Evolutionary conservation across 2,113 vertebrate genomes (phyloP).

Genomic region (Burhinus oedicnemus): DNA sequence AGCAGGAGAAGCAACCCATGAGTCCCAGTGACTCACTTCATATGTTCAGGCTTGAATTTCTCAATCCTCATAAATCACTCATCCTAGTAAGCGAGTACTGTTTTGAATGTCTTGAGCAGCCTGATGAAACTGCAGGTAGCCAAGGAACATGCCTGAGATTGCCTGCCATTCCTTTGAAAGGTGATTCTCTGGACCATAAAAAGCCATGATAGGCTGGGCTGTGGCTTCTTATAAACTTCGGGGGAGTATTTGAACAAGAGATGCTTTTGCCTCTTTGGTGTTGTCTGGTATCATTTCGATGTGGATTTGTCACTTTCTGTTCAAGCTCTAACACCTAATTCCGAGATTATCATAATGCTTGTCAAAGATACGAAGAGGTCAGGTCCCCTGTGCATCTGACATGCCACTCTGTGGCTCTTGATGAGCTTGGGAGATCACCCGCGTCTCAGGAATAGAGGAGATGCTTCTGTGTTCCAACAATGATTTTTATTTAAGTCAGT

Average conservation of each 20-base stretch:
- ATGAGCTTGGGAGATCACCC: not conserved
- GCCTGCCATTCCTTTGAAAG: not conserved
- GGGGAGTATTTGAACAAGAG: not conserved
- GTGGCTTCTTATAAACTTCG: not conserved
- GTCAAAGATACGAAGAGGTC: not conserved
- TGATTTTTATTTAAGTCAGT: not conserved
- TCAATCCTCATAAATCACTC: not conserved
- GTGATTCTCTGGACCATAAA: not conserved
- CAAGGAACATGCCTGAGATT: not conserved
- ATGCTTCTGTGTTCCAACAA: not conserved
- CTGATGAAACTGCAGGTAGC: not conserved
- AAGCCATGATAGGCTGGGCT: not conserved
- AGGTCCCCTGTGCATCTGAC: not conserved
- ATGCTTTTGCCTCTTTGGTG: not conserved
- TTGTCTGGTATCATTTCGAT: not conserved
- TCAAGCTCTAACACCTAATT: not conserved
- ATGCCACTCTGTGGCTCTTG: not conserved
- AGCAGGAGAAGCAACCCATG: not conserved
- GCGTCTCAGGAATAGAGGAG: not conserved
- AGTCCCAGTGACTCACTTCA: not conserved
- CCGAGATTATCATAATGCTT: constrained; percentile 1
- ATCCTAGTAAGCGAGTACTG: not conserved
- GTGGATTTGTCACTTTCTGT: constrained; percentile 10
- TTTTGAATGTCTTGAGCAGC: not conserved
- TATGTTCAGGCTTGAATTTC: not conserved